These are phyloP conservation scores for Phrynosoma platyrhinos DNA, from an alignment of 2,113 vertebrate genomes.

Conservation along the genomic window DNA sequence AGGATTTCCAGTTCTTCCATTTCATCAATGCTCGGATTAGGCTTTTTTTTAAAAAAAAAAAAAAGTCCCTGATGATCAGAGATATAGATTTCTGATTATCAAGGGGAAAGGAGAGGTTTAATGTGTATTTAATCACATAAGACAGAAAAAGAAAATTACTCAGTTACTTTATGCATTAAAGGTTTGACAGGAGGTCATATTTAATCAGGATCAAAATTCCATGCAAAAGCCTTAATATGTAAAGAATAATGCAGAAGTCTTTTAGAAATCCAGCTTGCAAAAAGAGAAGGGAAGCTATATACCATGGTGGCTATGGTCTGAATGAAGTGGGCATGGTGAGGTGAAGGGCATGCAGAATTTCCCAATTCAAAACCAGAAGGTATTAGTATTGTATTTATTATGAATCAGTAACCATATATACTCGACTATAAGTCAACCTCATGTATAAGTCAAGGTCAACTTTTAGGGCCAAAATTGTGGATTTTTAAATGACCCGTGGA, in stretches of 20 bases:
- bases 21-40: conserved; percentile 45
- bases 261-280: conserved; percentile 28
- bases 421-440: too few relatives aligned
- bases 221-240: conserved; percentile 37
- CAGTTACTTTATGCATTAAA: background rate
- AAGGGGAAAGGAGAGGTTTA: conserved; percentile 20
- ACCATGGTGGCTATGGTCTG: too few relatives aligned
- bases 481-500: too few relatives aligned
- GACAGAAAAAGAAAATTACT: conserved; percentile 32
- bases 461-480: too few relatives aligned
- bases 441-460: too few relatives aligned
- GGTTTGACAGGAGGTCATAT: conserved; percentile 52
- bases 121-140: conserved; percentile 32
- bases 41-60: conserved; percentile 4
- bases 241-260: conserved; percentile 1
- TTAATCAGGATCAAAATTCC: conserved; percentile 59
- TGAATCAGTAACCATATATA: too few relatives aligned
- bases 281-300: background rate
- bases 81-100: background rate
- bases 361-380: background rate
- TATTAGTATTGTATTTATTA: background rate
- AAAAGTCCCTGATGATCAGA: too few relatives aligned
- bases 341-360: background rate
- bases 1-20: conserved; percentile 12
- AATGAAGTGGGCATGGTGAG: too few relatives aligned